Conservation (phyloP, 2,797 vertebrate species). For the Labroides dimidiatus region DNA sequence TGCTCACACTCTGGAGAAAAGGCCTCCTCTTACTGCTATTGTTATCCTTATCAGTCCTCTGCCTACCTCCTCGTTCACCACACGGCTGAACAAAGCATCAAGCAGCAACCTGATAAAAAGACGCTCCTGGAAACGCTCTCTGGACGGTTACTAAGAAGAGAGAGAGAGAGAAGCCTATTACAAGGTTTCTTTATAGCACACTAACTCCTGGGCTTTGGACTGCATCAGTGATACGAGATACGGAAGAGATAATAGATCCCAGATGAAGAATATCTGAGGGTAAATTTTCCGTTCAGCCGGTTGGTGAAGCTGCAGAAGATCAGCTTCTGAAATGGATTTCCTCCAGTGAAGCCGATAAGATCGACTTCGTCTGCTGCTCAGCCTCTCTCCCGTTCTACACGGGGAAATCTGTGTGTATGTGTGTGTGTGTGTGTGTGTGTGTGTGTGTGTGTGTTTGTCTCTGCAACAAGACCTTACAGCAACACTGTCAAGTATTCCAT, state of each 20-base stretch:
- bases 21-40: neutral
- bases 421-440: constrained; percentile 7
- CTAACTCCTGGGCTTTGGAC: neutral
- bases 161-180: neutral
- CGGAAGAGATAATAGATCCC: neutral
- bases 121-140: neutral
- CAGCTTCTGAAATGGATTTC: constrained; percentile 33
- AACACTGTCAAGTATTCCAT: constrained; percentile 21
- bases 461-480: neutral
- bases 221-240: neutral
- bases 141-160: neutral
- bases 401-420: neutral
- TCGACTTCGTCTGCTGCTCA: constrained; percentile 16
- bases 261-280: neutral
- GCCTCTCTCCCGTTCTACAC: neutral
- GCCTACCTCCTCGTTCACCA: neutral
- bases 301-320: constrained; percentile 16
- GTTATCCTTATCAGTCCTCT: neutral
- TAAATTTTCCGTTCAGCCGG: neutral
- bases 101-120: neutral
- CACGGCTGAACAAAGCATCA: neutral
- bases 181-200: neutral
- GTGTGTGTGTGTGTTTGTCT: constrained; percentile 11
- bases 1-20: neutral
- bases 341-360: constrained; percentile 18